Evolutionary conservation across 2,113 vertebrate genomes (phyloP).

Genomic region (Leptobrachium leishanense): DNA sequence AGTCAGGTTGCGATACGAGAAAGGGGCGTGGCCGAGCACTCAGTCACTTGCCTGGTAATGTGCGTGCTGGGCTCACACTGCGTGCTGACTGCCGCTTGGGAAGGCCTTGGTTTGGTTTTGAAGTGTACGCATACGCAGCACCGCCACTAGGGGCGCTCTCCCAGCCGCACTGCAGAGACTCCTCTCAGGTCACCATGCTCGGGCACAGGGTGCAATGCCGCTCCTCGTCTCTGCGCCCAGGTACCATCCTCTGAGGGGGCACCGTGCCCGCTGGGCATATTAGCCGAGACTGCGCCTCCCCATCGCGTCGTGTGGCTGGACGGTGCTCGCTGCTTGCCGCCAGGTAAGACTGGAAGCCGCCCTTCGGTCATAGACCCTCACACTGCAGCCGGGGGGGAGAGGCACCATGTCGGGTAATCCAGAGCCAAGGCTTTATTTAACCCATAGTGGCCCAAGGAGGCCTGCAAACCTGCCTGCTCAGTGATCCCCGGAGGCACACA

Average conservation of each 20-base stretch:
- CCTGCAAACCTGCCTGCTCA: background rate
- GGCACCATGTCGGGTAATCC: constrained; percentile 5
- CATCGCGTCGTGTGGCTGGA: background rate
- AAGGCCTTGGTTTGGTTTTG: too few species aligned
- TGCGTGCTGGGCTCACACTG: constrained; percentile 11
- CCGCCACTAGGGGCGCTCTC: too few species aligned
- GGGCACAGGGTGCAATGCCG: too few species aligned
- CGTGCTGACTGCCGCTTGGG: background rate
- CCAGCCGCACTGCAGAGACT: too few species aligned
- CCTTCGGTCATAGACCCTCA: too few species aligned
- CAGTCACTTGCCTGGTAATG: constrained; percentile 35
- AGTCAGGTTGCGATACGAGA: background rate
- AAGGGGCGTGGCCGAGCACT: constrained; percentile 4
- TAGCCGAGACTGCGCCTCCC: background rate
- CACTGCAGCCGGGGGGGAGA: background rate
- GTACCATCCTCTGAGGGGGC: background rate
- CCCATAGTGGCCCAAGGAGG: background rate
- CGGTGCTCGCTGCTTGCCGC: background rate
- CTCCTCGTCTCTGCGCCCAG: too few species aligned
- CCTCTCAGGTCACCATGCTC: too few species aligned
- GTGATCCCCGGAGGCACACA: too few species aligned
- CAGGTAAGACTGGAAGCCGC: background rate
- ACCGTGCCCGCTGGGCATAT: background rate
- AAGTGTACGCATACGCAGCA: too few species aligned
- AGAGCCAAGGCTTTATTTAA: background rate